Percentiles rank a stretch among this genome's conserved stretches.
phyloP scores from a whole-genome alignment of 2,113 vertebrate species.

The Morone saxatilis region DNA sequence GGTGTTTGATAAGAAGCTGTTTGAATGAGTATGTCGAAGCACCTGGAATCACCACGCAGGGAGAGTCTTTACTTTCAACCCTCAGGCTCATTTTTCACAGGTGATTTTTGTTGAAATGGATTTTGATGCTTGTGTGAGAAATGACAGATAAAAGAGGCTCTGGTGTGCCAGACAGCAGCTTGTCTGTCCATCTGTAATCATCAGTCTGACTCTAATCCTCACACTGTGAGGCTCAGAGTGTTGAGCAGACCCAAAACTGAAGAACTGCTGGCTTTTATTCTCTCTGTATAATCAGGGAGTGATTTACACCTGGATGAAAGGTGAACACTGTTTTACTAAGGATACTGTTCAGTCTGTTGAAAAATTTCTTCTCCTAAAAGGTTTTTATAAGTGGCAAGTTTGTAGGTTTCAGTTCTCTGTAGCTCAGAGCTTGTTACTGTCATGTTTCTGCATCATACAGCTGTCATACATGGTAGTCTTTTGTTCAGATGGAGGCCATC shows the following conservation, averaged over 20 bases:
- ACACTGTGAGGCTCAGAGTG: background rate
- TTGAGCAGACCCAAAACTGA: background rate
- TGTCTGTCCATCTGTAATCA: conserved; percentile 36
- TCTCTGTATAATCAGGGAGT: background rate
- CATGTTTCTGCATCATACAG: background rate
- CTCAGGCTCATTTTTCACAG: background rate
- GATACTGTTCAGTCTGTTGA: too few relatives aligned
- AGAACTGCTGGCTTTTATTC: background rate
- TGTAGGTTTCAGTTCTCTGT: background rate
- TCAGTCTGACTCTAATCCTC: conserved; percentile 39
- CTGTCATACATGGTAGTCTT: background rate
- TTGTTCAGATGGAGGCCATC: too few relatives aligned
- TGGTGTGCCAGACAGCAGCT: conserved; percentile 24
- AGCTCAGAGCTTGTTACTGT: background rate
- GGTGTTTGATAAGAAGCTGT: background rate
- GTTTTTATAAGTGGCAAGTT: background rate
- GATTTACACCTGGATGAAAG: background rate
- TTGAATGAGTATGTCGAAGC: background rate
- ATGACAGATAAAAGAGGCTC: background rate
- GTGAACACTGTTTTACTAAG: background rate
- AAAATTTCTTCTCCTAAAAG: background rate
- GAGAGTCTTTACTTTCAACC: background rate
- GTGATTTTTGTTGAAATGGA: background rate
- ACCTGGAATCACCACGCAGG: background rate
- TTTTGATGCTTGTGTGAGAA: background rate